Evolutionary conservation across 2,888 invertebrate species (phyloP), one percentile per base, ranked within the genome.

Genomic region (Pammene fasciana): DNA sequence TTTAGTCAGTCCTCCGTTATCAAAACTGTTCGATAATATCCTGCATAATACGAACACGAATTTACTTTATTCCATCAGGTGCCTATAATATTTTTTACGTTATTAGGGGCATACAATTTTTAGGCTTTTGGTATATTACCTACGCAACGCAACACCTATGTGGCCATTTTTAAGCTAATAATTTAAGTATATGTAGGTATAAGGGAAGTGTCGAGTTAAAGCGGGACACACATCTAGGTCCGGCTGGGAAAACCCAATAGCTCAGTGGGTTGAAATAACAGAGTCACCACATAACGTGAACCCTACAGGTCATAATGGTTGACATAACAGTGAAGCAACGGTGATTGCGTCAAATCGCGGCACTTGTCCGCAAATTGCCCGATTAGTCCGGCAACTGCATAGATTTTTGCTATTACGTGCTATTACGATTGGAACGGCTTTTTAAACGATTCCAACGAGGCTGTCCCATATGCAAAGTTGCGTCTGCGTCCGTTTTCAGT

Each of bases 281-380:
- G 18, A 18, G 41, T 41, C 38, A 50, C 48, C 36, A 38, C 16
- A 50, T 18, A 62, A n/a, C 18, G 38, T 62, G 50, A 62, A 62
- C 50, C 50, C 38, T 6, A 41, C 62, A 41, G 62, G 62, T 62
- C 62, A 62, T 62, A 52, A 41, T 52, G 41, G 52, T 62, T 62
- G 62, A 62, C 62, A 62, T 65, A 65, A 65, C 64, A 55, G 64
- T 65, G 64, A 64, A 55, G 64, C 64, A 55, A 34, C 54, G n/a
- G 45, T 65, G 64, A 65, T 65, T 65, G 64, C 64, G 13, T 36
- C 64, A 65, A 65, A 65, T 65, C 55, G 64, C 45, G 41, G 43
- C 55, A 45, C 55, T 65, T 65, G 64, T 65, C 64, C 55, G 36
- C 64, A 65, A 65, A 65, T 65, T 55, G 64, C 43, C 45, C 64